Percentiles rank a stretch among this genome's conserved stretches.
phyloP scores from a whole-genome alignment of 2,888 invertebrate species.

The Vesta saturnalis region DNA sequence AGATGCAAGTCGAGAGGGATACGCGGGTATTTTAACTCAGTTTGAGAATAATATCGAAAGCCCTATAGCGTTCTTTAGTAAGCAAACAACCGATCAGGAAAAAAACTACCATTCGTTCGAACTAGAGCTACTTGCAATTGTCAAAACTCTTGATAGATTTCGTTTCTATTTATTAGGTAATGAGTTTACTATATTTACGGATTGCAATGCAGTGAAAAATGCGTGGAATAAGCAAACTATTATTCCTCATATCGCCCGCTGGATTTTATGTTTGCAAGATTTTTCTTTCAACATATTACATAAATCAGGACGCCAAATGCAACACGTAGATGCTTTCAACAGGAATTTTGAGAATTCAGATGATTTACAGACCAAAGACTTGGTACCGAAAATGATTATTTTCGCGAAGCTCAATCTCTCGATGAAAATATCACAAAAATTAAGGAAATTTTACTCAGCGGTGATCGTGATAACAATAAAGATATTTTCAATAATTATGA shows the following conservation, averaged over 20 bases:
- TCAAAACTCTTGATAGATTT: constrained; percentile 25
- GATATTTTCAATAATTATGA: constrained; percentile 38
- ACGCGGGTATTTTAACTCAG: constrained; percentile 35
- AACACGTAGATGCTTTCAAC: constrained; percentile 53
- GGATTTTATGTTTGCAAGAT: constrained; percentile 45
- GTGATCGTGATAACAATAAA: constrained; percentile 22
- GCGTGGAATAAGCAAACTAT: neutral
- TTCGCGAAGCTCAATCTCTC: constrained; percentile 35
- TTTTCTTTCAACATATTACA: constrained; percentile 39
- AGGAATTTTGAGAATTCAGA: constrained; percentile 26
- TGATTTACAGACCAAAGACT: neutral
- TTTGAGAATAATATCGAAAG: constrained; percentile 20
- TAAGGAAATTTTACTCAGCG: constrained; percentile 32
- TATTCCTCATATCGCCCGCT: constrained; percentile 47
- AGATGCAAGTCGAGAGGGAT: constrained; percentile 36
- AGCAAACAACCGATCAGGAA: constrained; percentile 26
- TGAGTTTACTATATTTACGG: constrained; percentile 31
- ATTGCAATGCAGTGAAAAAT: constrained; percentile 21
- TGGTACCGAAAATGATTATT: constrained; percentile 35
- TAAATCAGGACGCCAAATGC: constrained; percentile 44
- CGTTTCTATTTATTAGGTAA: constrained; percentile 26
- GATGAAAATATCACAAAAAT: constrained; percentile 31
- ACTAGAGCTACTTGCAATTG: constrained; percentile 34
- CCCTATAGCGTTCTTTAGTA: constrained; percentile 30
- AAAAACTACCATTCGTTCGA: constrained; percentile 40